These are phyloP conservation scores for Oryzias curvinotus DNA, from an alignment of 2,113 vertebrate species.

Conservation along the genomic window DNA sequence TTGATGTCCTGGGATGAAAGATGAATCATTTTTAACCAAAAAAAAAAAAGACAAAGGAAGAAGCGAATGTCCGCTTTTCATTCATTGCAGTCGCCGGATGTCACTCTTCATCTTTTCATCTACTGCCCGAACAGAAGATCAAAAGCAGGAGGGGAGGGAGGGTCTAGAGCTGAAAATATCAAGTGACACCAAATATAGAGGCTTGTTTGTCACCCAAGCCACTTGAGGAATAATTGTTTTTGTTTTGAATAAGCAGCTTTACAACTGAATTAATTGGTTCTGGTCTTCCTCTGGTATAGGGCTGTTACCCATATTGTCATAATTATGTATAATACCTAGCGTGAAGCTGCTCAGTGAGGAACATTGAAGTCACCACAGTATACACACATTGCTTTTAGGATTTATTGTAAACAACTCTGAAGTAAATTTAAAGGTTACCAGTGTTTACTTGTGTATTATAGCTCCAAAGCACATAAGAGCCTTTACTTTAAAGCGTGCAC, in stretches of 20 bases:
- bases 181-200: slow-evolving; percentile 66
- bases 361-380: not conserved
- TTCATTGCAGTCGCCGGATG: slow-evolving; percentile 40
- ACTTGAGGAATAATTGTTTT: slow-evolving; percentile 47
- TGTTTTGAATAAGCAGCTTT: slow-evolving; percentile 37
- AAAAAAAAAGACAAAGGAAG: slow-evolving; percentile 20
- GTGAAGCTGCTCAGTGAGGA: not conserved
- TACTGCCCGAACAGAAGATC: slow-evolving; percentile 48
- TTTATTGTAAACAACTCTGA: slow-evolving; percentile 21
- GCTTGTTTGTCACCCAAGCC: slow-evolving; percentile 18
- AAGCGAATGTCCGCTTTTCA: slow-evolving; percentile 27
- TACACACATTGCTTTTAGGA: not conserved
- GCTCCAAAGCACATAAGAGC: slow-evolving; percentile 57
- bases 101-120: slow-evolving; percentile 69
- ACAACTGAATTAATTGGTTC: slow-evolving; percentile 7
- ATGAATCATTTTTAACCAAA: slow-evolving; percentile 30
- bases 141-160: slow-evolving; percentile 43
- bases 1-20: slow-evolving; percentile 15
- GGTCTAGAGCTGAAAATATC: slow-evolving; percentile 50
- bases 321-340: not conserved
- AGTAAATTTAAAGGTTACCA: too few species aligned
- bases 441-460: slow-evolving; percentile 17
- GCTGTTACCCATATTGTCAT: not conserved
- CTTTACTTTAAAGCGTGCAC: slow-evolving; percentile 31
- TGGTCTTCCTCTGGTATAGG: not conserved